Evolutionary conservation across 2,888 invertebrate genomes (phyloP), one percentile per base, ranked within the genome.

Genomic region (Lottia scabra): DNA sequence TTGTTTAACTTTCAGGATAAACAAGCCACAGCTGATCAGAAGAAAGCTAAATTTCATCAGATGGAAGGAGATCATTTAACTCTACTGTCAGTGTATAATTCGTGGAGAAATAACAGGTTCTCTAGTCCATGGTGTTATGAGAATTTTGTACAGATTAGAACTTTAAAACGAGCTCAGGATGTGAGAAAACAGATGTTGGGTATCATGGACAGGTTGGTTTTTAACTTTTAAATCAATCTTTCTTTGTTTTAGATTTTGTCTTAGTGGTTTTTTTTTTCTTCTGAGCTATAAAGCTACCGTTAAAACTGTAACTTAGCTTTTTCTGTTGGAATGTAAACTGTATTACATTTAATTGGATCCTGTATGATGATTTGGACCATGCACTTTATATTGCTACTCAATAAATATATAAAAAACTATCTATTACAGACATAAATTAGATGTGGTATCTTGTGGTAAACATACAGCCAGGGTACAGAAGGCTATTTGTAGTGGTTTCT

Each of bases 81-180:
- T 0, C 90, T 99, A 30, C 90, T 99, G n/a, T 97, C 99, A 0
- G 99, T 99, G 5, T 99, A 98, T 89, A 99, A 99, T 89, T 97
- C 98, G 67, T 99, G 99, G 99, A 95, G 97, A 85, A 98, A 98
- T 88, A 99, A 99, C 88, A 98, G 99, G 90, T 99, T 99, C 90
- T 97, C 97, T 0, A 97, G 97, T 89, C 97, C 98, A 0, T 99
- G 99, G 99, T 99, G 99, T 89, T 99, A 98, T 87, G 99, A 99
- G 89, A 99, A 99, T 91, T 99, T 99, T 88, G 97, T 99, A 4
- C 99, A 99, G 91, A 96, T 98, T 26, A 91, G 99, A 27, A 99
- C 98, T 0, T 90, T 99, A 74, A 99, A 99, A 89, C 92, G 99
- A 26, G 97, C 99, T 0, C 98, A 99, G 90, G 99, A 99, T 91